Evolutionary conservation across 2,113 vertebrate species (phyloP), one percentile per base, ranked within the genome.

Genomic region (Numenius arquata): DNA sequence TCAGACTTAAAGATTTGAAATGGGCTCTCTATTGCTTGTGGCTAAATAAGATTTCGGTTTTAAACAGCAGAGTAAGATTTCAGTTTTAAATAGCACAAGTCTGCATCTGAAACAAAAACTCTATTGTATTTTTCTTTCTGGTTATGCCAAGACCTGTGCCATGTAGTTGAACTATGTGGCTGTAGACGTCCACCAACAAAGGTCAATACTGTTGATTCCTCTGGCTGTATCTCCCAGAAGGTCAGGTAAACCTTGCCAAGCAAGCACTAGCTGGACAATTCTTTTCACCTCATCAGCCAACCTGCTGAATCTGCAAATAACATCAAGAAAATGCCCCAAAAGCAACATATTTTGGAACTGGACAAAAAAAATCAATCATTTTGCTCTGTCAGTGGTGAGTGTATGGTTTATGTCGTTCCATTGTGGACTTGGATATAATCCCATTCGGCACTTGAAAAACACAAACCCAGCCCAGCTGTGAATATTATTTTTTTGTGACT

Each of bases 271-370:
- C 68, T 47, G 76, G 68, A 77, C 76, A 77, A 77, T 84, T 89
- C 75, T 72, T 89, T 81, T 74, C 72, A 95, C 70, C 58, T 92
- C 95, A 93, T 84, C 88, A 96, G 34, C 65, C 88, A 86, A 45
- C 48, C 25, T 89, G 83, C 88, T 93, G 79, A 85, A 77, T 94
- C 95, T 93, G 88, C 90, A 96, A 90, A 93, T 63, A 81, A 65
- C 58, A 82, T 86, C 66, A 68, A 87, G 83, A 88, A 96, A 90
- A 88, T 82, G 58, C 38, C 90, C 86, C 90, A 3, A 85, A 91
- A 61, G 58, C 70, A 90, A 67, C 53, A 27, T 36, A 65, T 50
- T 79, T 90, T 90, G 84, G 65, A 94, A 75, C 23, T 7, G 53
- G 43, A 84, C n/a, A 79, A 43, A 95, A 67, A 63, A 73, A 36